phyloP scores from a whole-genome alignment of 2,888 invertebrate genomes.

The Monochamus alternatus region DNA sequence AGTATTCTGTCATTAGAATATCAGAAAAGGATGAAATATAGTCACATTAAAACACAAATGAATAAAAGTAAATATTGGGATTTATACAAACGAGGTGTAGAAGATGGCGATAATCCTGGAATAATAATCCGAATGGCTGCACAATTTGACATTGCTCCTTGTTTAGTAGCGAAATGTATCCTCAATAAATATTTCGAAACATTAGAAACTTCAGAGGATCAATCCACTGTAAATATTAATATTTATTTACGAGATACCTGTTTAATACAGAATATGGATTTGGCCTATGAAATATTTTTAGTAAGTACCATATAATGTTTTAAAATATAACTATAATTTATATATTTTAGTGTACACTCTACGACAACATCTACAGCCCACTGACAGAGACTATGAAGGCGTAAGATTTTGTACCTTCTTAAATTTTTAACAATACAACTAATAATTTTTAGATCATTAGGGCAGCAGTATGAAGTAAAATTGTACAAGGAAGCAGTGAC shows the following conservation, averaged over 20 bases:
- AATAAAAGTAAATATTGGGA: constrained; percentile 71
- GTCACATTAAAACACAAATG: constrained; percentile 76
- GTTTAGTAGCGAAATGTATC: constrained; percentile 75
- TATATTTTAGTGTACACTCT: constrained; percentile 81
- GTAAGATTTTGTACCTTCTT: not conserved
- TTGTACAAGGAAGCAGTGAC: constrained; percentile 77
- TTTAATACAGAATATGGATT: constrained; percentile 80
- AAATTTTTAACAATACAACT: not conserved
- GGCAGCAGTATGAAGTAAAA: constrained; percentile 89
- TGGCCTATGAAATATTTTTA: constrained; percentile 84
- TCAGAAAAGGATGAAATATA: constrained; percentile 77
- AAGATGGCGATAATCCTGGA: constrained; percentile 73
- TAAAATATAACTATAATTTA: constrained; percentile 16
- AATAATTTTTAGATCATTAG: constrained; percentile 77
- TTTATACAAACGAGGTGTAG: constrained; percentile 69
- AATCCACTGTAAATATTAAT: constrained; percentile 70
- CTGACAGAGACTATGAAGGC: constrained; percentile 75
- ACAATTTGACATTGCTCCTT: constrained; percentile 74
- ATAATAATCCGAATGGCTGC: constrained; percentile 76
- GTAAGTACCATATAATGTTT: constrained; percentile 71
- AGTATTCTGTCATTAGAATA: constrained; percentile 81
- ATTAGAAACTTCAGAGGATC: constrained; percentile 55
- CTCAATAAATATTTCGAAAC: constrained; percentile 72
- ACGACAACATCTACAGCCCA: constrained; percentile 90
- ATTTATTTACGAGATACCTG: constrained; percentile 80